Base-by-base conservation (phyloP, 2,113 vertebrate genomes). In the Arvicanthis niloticus region DNA sequence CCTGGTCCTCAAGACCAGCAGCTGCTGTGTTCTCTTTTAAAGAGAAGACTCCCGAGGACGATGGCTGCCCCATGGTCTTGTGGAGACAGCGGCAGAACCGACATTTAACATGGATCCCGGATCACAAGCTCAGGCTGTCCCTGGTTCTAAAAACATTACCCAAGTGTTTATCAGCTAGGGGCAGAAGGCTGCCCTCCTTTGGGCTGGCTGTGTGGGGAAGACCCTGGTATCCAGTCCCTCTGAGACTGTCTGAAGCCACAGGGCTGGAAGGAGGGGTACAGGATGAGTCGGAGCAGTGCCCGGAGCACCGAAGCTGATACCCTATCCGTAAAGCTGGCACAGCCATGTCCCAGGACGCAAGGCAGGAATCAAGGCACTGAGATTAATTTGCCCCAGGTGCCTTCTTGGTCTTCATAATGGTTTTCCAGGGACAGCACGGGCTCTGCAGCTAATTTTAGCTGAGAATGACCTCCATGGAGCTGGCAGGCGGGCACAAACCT, bases 341-440 rank as follows among this genome's bases (percentile, higher is more conserved):
- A 24, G 48, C 2, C 37, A 21, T n/a, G 15, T 21, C 16, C 75
- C 40, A 19, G 29, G 24, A 72, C 8, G 5, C 24, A 12, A 53
- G 58, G 4, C 0, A 19, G 70, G 31, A 26, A 6, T n/a, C 0
- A 0, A 40, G n/a, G 75, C 0, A 4, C 67, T 72, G 82, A 95
- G 42, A 76, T 75, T 37, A 51, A 87, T 92, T 17, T 15, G 42
- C 78, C 88, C 37, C 0, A 7, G 72, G 82, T 60, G 81, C 91
- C 88, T 67, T 86, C 95, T 53, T 8, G 42, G 3, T 86, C 93
- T 80, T 88, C 77, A 21, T 87, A 40, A 12, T 37, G 3, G 65
- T 60, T 96, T 98, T 97, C 98, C 94, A 96, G 97, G 96, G 98
- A 97, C 29, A 81, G 51, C 97, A 91, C 81, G 51, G 97, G 97